Base-by-base conservation (phyloP, 1,140 invertebrate genomes). In the Hydropsyche tenuis region DNA sequence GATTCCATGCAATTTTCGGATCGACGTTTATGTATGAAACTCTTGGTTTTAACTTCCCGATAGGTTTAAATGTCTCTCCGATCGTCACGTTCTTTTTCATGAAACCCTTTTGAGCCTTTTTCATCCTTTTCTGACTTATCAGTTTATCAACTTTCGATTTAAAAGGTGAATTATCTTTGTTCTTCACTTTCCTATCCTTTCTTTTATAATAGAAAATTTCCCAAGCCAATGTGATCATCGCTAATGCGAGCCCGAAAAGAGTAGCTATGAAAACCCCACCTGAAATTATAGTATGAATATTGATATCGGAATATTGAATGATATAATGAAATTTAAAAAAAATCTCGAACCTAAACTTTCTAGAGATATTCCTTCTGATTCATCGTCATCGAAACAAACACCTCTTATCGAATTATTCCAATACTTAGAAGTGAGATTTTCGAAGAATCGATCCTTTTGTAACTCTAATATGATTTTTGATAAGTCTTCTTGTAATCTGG, bases 231-330 rank as follows among this genome's bases (percentile, higher is more conserved):
- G 93, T 94, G 3, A 94, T 79, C 91, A 96, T 93, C 0, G 93
- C 93, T 37, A 96, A 79, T 0, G 89, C 89, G 3, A 96, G 82
- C 0, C 94, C 94, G 79, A 94, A 93, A 0, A 95, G 82, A 0
- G 94, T 96, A 1, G 93, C 93, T 75, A 96, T 95, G 78, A 96
- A 96, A 1, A 96, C 94, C 5, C 94, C 94, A 75, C 94, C 92
- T 93, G 79, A 48, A 83, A 81, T 37, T 37, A 9, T 37, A 4
- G 43, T 25, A n/a, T n/a, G 2, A 3, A 3, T 62, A 4, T 25
- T 25, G 5, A 25, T 69, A 14, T 14, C n/a, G 14, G 69, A 43
- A 27, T 22, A 18, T 69, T n/a, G 5, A 48, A 73, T 23, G 16
- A 64, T 16, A 11, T n/a, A 9, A 45, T 9, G n/a, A 45, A n/a